Evolutionary conservation across 2,888 invertebrate species (phyloP).

Genomic region (Parnassius smintheus): DNA sequence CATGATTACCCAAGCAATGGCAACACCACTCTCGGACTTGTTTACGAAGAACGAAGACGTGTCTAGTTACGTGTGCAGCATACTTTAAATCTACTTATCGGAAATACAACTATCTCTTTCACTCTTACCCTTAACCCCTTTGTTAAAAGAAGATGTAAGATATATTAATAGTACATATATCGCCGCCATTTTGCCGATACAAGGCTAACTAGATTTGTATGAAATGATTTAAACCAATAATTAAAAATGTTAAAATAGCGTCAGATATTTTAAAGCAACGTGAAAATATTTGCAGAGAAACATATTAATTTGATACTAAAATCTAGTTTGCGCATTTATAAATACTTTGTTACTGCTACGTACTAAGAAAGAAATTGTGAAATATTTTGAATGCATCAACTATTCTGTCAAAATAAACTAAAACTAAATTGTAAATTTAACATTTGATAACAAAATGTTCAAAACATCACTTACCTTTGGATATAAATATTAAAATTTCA

Average conservation of each 20-base stretch:
- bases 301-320: constrained; percentile 33
- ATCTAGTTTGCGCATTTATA: constrained; percentile 1
- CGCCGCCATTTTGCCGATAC: constrained; percentile 77
- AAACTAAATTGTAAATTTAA: constrained; percentile 34
- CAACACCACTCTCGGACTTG: constrained; percentile 63
- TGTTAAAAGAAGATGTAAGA: constrained; percentile 54
- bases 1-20: constrained; percentile 39
- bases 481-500: constrained; percentile 59
- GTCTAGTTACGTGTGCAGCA: constrained; percentile 78
- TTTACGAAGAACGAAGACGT: constrained; percentile 77
- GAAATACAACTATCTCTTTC: constrained; percentile 59
- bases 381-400: constrained; percentile 33
- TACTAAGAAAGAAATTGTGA: constrained; percentile 49
- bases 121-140: constrained; percentile 30
- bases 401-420: constrained; percentile 33
- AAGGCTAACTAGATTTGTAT: constrained; percentile 63
- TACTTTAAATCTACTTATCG: constrained; percentile 60
- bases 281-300: not conserved
- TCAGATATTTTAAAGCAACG: not conserved
- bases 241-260: constrained; percentile 19
- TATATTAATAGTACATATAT: constrained; percentile 70
- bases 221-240: constrained; percentile 45
- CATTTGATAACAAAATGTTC: constrained; percentile 32
- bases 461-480: constrained; percentile 55
- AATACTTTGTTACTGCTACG: constrained; percentile 5